These are phyloP conservation scores for Dasysyrphus tricinctus DNA, from an alignment of 2,888 invertebrate genomes.

Conservation along the genomic window DNA sequence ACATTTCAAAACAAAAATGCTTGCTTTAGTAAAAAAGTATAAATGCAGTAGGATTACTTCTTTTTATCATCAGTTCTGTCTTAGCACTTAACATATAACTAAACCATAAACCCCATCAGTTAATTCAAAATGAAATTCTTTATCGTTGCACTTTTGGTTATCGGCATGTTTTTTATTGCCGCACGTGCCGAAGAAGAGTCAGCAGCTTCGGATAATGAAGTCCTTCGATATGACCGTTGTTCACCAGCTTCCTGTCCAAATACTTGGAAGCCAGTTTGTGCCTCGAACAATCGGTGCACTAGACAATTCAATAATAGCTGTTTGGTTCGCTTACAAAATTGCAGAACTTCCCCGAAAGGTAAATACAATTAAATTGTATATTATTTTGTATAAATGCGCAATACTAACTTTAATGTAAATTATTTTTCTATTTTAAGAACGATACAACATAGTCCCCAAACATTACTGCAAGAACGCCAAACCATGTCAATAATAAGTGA, in stretches of 20 bases:
- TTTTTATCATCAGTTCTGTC: too few species aligned
- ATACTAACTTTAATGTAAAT: not conserved
- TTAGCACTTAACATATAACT: too few species aligned
- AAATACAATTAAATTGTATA: not conserved
- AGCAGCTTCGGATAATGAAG: not conserved
- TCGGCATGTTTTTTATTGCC: not conserved
- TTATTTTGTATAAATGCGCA: too few species aligned
- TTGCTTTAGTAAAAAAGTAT: too few species aligned
- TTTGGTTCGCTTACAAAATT: slow-evolving; percentile 34
- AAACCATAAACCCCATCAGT: too few species aligned
- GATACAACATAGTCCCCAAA: slow-evolving; percentile 1
- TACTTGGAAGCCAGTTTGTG: slow-evolving; percentile 56
- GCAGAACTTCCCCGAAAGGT: slow-evolving; percentile 13
- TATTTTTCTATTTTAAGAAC: slow-evolving; percentile 13
- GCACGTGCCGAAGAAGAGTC: not conserved
- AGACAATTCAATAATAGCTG: slow-evolving; percentile 46
- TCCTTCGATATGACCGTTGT: not conserved
- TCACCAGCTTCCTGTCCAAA: slow-evolving; percentile 29
- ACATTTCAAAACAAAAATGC: too few species aligned
- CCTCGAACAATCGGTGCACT: slow-evolving; percentile 29
- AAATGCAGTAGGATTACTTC: too few species aligned
- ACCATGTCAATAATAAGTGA: slow-evolving; percentile 9
- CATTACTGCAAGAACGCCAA: slow-evolving; percentile 23
- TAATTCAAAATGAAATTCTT: too few species aligned
- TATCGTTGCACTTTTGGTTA: too few species aligned